Percentiles rank a stretch among this genome's conserved stretches.
Conservation (phyloP, 2,888 invertebrate genomes). For the Terebella lapidaria region DNA sequence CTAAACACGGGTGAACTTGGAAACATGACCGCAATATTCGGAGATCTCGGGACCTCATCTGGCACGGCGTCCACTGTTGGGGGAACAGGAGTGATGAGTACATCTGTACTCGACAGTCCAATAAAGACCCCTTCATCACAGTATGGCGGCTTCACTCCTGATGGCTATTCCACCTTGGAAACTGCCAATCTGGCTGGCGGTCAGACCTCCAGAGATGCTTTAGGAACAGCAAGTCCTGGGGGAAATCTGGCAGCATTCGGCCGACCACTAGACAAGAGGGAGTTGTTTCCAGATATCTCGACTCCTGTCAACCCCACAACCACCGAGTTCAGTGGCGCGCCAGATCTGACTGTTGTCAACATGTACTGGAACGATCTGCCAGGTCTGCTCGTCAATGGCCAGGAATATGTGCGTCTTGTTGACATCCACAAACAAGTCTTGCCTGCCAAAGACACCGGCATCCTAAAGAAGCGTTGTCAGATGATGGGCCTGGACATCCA, state of each 20-base stretch:
- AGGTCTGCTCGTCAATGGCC: slow-evolving; percentile 45
- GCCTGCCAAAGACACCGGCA: slow-evolving; percentile 52
- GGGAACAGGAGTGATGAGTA: neutral
- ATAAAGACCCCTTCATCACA: neutral
- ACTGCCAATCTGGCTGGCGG: neutral
- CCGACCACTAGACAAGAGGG: slow-evolving; percentile 13
- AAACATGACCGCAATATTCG: neutral
- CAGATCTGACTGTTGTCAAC: slow-evolving; percentile 39
- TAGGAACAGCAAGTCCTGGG: neutral
- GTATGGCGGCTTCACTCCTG: neutral
- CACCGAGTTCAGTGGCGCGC: slow-evolving; percentile 8
- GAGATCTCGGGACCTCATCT: neutral
- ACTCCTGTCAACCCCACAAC: neutral
- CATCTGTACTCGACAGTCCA: neutral
- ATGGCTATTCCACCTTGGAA: neutral
- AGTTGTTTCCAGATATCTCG: slow-evolving; percentile 19
- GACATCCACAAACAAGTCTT: slow-evolving; percentile 53
- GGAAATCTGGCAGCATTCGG: neutral
- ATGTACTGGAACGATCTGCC: slow-evolving; percentile 53
- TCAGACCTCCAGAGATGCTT: neutral
- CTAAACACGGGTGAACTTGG: neutral
- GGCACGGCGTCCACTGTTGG: neutral
- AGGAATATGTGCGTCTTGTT: slow-evolving; percentile 47
- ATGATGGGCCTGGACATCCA: slow-evolving; percentile 43
- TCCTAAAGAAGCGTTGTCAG: slow-evolving; percentile 50